Evolutionary conservation across 2,797 vertebrate species (phyloP), one percentile per base, ranked within the genome.

Genomic region (Atherinosoma microstoma): DNA sequence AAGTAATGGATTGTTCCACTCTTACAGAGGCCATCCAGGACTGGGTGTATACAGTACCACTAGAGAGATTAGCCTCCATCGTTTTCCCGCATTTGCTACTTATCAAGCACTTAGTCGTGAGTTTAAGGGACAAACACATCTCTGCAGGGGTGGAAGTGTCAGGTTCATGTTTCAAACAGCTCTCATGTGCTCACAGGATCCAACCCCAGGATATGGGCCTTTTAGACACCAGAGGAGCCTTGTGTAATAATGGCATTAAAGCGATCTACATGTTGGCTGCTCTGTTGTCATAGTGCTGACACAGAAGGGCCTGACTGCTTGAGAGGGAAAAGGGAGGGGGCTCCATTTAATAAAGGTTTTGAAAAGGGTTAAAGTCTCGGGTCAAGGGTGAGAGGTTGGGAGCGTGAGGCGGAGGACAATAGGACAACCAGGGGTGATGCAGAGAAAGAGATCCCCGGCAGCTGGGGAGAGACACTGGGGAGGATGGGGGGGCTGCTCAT

Each of bases 331-430:
- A 60, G 71, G 64, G 72, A 78, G 80, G 59, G 62, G 82, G 58
- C 64, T 79, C 51, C 62, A 40, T 82, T 75, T 81, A 71, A 85
- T 89, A 67, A 80, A 71, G 66, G 77, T 69, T 67, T 82, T 85
- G 66, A 71, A 80, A 80, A 70, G 78, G 80, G 82, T 90, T 66
- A 76, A 84, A 88, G 84, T 89, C 72, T 68, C 29, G 80, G 92
- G 92, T 94, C 89, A 93, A 80, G 76, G 92, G 90, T 91, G 86
- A 91, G 90, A 92, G 90, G 89, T 92, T 89, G 89, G 88, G 82
- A 81, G 87, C 77, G 58, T 84, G 87, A 89, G 75, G 70, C 6
- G 9, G 53, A 54, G 79, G 76, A 93, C 92, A 94, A 92, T 88
- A 61, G 78, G 47, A 38, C 45, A 10, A 79, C 65, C 64, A 78